phyloP scores from a whole-genome alignment of 1,140 invertebrate genomes.

The Zeugodacus cucurbitae region DNA sequence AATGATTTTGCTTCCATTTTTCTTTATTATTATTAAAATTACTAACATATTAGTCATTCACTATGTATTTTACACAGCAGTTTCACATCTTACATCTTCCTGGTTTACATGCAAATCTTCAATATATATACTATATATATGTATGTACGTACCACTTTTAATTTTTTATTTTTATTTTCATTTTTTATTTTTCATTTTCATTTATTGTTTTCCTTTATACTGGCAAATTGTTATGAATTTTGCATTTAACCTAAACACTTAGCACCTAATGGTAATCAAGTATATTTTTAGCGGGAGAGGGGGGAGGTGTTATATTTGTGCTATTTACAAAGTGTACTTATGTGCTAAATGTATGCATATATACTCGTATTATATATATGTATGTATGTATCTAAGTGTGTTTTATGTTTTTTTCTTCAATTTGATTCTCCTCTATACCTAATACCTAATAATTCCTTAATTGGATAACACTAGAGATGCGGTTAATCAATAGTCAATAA shows the following conservation, averaged over 20 bases:
- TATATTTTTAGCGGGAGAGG: too few relatives aligned
- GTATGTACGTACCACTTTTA: neutral
- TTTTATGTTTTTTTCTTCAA: neutral
- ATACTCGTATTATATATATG: neutral
- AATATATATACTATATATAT: neutral
- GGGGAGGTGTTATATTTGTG: neutral
- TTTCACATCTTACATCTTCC: neutral
- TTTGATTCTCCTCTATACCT: neutral
- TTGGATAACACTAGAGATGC: constrained; percentile 38
- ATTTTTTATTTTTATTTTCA: neutral
- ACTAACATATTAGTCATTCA: neutral
- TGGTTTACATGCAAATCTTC: neutral
- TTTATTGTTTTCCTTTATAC: neutral
- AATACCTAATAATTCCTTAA: constrained; percentile 35
- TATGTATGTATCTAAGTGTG: neutral
- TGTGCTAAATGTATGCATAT: neutral
- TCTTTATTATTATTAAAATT: neutral
- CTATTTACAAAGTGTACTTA: constrained; percentile 6
- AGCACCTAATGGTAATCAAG: constrained; percentile 19
- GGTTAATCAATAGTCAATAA: constrained; percentile 35
- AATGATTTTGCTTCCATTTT: neutral
- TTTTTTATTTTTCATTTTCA: neutral
- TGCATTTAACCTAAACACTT: neutral
- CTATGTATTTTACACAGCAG: constrained; percentile 5
- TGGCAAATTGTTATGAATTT: neutral